Evolutionary conservation across 2,797 vertebrate species (phyloP).

Genomic region (Columba guinea): DNA sequence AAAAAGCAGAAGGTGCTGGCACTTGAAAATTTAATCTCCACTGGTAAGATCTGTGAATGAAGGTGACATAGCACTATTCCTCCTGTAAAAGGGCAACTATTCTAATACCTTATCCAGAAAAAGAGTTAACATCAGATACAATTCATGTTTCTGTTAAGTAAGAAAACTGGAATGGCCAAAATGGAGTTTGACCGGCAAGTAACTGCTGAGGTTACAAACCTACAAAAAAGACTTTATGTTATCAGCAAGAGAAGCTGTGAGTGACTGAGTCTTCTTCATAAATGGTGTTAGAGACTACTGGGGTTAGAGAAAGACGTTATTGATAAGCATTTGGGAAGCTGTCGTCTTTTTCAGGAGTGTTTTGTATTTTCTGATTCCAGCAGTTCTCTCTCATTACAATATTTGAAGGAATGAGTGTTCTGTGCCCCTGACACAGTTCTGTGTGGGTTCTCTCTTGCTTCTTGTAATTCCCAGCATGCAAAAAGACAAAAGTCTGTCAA

Average conservation of each 20-base stretch:
- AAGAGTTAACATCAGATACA: not conserved
- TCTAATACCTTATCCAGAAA: not conserved
- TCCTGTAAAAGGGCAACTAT: not conserved
- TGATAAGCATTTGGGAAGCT: not conserved
- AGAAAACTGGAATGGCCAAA: not conserved
- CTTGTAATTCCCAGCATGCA: not conserved
- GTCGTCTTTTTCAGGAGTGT: not conserved
- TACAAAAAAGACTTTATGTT: not conserved
- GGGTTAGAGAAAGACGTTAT: not conserved
- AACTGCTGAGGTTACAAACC: not conserved
- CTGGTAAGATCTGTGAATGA: slow-evolving; percentile 79
- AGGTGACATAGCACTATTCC: not conserved
- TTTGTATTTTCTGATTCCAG: not conserved
- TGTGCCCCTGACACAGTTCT: not conserved
- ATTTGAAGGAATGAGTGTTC: not conserved
- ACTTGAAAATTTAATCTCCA: slow-evolving; percentile 76
- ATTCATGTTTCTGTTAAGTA: not conserved
- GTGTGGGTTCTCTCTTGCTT: not conserved
- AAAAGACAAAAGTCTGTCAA: not conserved
- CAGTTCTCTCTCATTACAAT: not conserved
- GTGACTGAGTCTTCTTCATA: not conserved
- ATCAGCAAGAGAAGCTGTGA: not conserved
- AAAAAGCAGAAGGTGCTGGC: slow-evolving; percentile 72
- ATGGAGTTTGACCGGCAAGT: not conserved
- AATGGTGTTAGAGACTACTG: not conserved